Evolutionary conservation across 2,113 vertebrate genomes (phyloP), one percentile per base, ranked within the genome.

Genomic region (Seriola rivoliana): DNA sequence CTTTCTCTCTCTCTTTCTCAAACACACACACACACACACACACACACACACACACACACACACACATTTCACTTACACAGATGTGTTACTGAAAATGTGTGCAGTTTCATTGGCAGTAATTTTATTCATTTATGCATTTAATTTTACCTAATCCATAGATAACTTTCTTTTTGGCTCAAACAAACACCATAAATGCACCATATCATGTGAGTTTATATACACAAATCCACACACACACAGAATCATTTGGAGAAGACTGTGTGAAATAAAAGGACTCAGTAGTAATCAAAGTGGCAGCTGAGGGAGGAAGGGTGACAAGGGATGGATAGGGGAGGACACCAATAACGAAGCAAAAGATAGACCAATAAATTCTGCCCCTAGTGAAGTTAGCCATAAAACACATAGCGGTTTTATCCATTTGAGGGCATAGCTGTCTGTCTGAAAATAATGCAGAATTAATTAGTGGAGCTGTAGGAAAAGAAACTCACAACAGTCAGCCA

Each of bases 51-150:
- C 8, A 42, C 34, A 36, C 34, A 36, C 34, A 36, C 34, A 36
- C 34, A 36, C 34, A 36, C 34, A 23, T 23, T 23, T 23, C 23
- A 23, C 23, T 23, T 23, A 36, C 34, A 36, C 34, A 42, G 81
- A 92, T 52, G 64, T 71, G 60, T 57, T 25, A 55, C 42, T 64
- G 59, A 74, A 83, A 68, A 80, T 80, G 13, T 82, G 79, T 85
- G 84, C 71, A 62, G 72, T 85, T 87, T 90, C 78, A 74, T 19
- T 81, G 66, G 78, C 81, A 75, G 75, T 71, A 83, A 92, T 89
- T 89, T 74, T 85, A 91, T 94, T 94, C 80, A 57, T 90, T 83
- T 92, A 88, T 89, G 81, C 77, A 89, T 91, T 92, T 92, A 81
- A 93, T 92, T 91, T 92, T 25, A 88, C 80, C 63, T 87, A 82